These are phyloP conservation scores for Lepidothrix coronata DNA, from an alignment of 2,113 vertebrate species.

Conservation along the genomic window DNA sequence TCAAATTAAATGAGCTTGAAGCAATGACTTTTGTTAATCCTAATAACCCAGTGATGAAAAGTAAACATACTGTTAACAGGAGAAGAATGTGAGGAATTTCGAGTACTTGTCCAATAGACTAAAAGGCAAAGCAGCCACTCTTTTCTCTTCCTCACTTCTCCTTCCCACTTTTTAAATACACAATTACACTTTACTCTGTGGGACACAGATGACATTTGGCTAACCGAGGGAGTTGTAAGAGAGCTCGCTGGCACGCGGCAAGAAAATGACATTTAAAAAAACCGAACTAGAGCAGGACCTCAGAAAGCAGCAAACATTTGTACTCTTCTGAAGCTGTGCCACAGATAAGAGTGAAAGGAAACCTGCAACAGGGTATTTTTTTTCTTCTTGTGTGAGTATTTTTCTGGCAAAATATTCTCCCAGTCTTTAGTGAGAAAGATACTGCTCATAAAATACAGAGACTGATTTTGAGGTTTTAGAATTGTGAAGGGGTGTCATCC, in stretches of 20 bases:
- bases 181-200: constrained; percentile 35
- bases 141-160: constrained; percentile 19
- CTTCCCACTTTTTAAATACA: constrained; percentile 43
- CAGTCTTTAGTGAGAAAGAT: background rate
- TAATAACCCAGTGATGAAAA: constrained; percentile 84
- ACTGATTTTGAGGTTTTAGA: background rate
- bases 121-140: constrained; percentile 69
- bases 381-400: background rate
- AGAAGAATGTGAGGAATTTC: constrained; percentile 90
- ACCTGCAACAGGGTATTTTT: background rate
- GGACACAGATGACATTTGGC: constrained; percentile 39
- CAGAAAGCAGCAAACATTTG: background rate
- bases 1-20: constrained; percentile 84
- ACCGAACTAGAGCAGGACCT: background rate
- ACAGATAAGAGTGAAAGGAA: constrained; percentile 36
- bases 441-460: background rate
- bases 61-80: constrained; percentile 83
- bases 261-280: constrained; percentile 12
- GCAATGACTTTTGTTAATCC: constrained; percentile 85
- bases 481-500: background rate
- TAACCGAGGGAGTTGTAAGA: constrained; percentile 29
- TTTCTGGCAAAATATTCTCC: constrained; percentile 32
- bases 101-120: constrained; percentile 83
- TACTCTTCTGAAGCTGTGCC: background rate
- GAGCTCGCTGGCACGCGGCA: background rate